Evolutionary conservation across 2,113 vertebrate genomes (phyloP), one percentile per base, ranked within the genome.

Genomic region (Numenius arquata): DNA sequence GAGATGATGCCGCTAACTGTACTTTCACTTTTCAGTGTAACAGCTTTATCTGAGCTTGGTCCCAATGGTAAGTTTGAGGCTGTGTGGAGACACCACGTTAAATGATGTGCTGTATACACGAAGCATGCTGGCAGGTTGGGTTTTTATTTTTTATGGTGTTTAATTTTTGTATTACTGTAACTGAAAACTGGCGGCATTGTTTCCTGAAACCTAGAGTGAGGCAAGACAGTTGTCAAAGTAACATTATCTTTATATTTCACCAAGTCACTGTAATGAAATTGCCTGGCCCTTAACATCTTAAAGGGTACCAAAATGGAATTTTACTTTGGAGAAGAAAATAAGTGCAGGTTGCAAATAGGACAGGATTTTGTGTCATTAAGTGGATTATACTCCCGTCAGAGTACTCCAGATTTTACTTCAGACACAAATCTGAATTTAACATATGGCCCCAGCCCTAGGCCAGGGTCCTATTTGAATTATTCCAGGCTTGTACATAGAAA

Each of bases 391-490:
- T 96, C 81, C 95, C n/a, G 41, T 93, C 85, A 92, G 91, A 82
- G 83, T 67, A 95, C 89, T 81, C 47, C 94, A 96, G 87, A 95
- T 88, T 96, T 96, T 93, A 91, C 63, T 43, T 41, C 90, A 96
- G 95, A 90, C 96, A 34, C 95, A 95, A 97, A 97, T 97, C 96
- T 96, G 96, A 97, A 71, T 81, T 83, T 97, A 97, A 98, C 98
- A 97, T 97, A 98, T 90, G 97, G 97, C 96, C 95, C 85, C 86
- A 98, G 96, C 97, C 97, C 90, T 94, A 96, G 98, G 97, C 97
- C 93, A 96, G 93, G 61, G 84, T 97, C 97, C 92, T 95, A 32
- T 96, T 91, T 98, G 97, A 98, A 97, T 98, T 97, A 98, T 98
- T 98, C 85, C 88, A 95, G 90, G 77, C 94, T 98, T 96, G 91